Base-by-base conservation (phyloP, 2,113 vertebrate genomes). In the Eira barbara region DNA sequence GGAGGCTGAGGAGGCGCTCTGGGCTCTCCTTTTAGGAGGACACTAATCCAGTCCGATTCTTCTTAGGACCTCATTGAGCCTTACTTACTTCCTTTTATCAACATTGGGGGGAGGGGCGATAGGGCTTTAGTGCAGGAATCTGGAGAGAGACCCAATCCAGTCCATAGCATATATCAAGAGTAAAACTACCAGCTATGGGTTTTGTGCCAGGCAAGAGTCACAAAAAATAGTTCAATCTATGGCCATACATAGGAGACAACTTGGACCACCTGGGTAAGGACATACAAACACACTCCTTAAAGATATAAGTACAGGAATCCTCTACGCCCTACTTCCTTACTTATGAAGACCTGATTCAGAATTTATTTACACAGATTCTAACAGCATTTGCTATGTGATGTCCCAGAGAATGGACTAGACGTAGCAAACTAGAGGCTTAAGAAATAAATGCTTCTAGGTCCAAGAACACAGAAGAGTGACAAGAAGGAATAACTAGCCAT, bases 1-100 rank as follows among this genome's bases (percentile, higher is more conserved):
- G 8, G 7, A 59, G 1, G 20, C 36, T 4, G 15, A 15, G 2
- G 2, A 11, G 6, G 36, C 3, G 4, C 61, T 4, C n/a, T 21
- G 2, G 61, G 1, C 12, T 34, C 49, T 39, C 76, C 20, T 74
- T 59, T 69, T 36, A 57, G 0, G 88, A 57, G 0, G 88, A 57
- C 49, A 47, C 69, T 84, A 47, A 78, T 18, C 69, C 47, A 31
- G 25, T 31, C 1, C 4, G 15, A 47, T 31, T 31, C 47, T 12
- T 15, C 63, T 31, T 31, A 29, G 3, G 5, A 69, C 17, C 57
- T 78, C 20, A 23, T 15, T 67, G 18, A 73, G 34, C 45, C n/a
- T 31, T n/a, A 36, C 10, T 52, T 29, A 11, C 45, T 52, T 52
- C 23, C 65, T 81, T 55, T 34, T 36, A 23, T 7, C 63, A 82